Conservation (phyloP, 2,113 vertebrate genomes). For the Syrmaticus mikado region DNA sequence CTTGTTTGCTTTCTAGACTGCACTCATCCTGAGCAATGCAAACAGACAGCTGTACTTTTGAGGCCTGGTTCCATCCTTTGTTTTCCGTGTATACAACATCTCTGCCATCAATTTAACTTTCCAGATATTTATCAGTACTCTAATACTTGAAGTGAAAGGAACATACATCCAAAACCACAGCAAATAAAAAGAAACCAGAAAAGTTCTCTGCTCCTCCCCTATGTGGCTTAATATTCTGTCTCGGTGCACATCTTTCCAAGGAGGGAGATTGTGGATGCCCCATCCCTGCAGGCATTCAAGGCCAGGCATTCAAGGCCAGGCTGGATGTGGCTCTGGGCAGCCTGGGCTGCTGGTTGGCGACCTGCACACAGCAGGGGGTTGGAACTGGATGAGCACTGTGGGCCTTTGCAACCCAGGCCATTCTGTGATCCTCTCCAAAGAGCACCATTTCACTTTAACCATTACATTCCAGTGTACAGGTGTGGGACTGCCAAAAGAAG, state of each 20-base stretch:
- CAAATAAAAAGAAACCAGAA: not conserved
- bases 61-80: not conserved
- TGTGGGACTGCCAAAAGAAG: not conserved
- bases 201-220: not conserved
- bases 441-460: not conserved
- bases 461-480: not conserved
- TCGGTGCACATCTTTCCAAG: not conserved
- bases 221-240: not conserved
- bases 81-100: not conserved
- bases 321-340: too few relatives aligned
- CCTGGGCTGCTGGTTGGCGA: too few relatives aligned
- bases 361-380: too few relatives aligned
- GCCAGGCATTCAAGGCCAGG: too few relatives aligned
- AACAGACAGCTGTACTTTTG: not conserved
- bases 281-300: too few relatives aligned
- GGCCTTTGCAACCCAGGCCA: too few relatives aligned
- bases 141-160: not conserved
- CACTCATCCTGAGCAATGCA: not conserved
- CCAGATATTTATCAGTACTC: not conserved
- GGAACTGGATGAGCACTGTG: too few relatives aligned
- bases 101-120: not conserved
- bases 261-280: too few relatives aligned
- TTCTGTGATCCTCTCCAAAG: not conserved
- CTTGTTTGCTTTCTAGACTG: not conserved
- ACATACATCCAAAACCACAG: not conserved